These are phyloP conservation scores for Saturnia pavonia DNA, from an alignment of 2,888 invertebrate species.

Conservation along the genomic window DNA sequence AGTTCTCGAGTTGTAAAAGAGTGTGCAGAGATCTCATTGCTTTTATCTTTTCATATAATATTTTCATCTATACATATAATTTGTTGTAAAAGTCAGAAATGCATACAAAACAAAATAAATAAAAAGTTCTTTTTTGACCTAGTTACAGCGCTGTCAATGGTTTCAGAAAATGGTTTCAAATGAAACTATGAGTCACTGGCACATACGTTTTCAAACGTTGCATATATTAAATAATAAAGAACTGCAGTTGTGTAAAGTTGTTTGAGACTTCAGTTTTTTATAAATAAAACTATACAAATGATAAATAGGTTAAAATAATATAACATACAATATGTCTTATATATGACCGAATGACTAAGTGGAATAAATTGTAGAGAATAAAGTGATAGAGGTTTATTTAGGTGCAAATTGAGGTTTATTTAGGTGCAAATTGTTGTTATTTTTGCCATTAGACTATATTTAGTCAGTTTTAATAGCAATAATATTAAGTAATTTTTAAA, in stretches of 20 bases:
- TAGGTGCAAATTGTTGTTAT: neutral
- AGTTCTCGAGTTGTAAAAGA: too few relatives aligned
- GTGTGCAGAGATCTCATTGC: too few relatives aligned
- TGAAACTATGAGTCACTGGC: neutral
- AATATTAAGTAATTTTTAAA: neutral
- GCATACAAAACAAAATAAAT: too few relatives aligned
- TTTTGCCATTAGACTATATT: neutral
- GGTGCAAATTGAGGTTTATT: neutral
- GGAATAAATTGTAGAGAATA: neutral
- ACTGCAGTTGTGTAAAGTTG: conserved; percentile 2
- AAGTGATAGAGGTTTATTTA: neutral
- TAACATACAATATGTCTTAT: neutral
- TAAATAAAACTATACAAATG: neutral
- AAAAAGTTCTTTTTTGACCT: neutral
- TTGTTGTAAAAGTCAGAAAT: too few relatives aligned
- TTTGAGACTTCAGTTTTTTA: neutral
- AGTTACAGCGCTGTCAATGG: neutral
- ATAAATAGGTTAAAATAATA: conserved; percentile 2
- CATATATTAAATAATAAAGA: neutral
- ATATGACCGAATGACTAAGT: conserved; percentile 2
- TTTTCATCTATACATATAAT: too few relatives aligned
- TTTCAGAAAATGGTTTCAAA: neutral
- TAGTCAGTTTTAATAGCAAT: neutral
- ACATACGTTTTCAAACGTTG: neutral
- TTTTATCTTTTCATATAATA: too few relatives aligned